A percentile compares a stretch with the other conserved stretches of the same genome.
These are phyloP conservation scores for Matsumurasca onukii DNA, from an alignment of 1,140 invertebrate species.

Conservation along the genomic window DNA sequence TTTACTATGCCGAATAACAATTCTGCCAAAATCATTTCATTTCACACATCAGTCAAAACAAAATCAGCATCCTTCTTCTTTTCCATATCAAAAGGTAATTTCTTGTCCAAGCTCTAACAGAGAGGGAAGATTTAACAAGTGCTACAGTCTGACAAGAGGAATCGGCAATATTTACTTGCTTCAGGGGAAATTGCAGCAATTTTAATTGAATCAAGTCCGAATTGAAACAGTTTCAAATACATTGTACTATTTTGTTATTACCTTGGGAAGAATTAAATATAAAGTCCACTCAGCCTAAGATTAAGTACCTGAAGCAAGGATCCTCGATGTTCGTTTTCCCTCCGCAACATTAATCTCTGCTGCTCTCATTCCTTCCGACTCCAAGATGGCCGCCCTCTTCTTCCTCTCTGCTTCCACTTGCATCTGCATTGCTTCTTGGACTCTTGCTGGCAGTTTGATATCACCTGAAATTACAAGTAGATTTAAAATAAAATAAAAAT, in stretches of 20 bases:
- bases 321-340: slow-evolving; percentile 87
- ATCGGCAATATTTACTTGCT: too few relatives aligned
- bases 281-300: neutral
- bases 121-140: too few relatives aligned
- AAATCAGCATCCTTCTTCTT: too few relatives aligned
- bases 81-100: too few relatives aligned
- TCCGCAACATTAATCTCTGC: slow-evolving; percentile 98
- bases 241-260: neutral
- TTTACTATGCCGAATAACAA: too few relatives aligned
- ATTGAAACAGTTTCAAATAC: too few relatives aligned
- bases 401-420: slow-evolving; percentile 97
- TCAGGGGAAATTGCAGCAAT: too few relatives aligned
- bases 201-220: too few relatives aligned
- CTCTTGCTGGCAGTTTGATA: slow-evolving; percentile 86
- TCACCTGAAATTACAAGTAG: slow-evolving; percentile 66
- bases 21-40: too few relatives aligned
- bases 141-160: too few relatives aligned
- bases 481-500: neutral
- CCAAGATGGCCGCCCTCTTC: slow-evolving; percentile 94
- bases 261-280: neutral
- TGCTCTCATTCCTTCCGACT: slow-evolving; percentile 93
- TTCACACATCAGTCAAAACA: too few relatives aligned
- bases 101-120: too few relatives aligned
- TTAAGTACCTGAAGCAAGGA: slow-evolving; percentile 83
- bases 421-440: slow-evolving; percentile 99